Evolutionary conservation across 2,888 invertebrate species (phyloP).

Genomic region (Ephialtes manifestator): DNA sequence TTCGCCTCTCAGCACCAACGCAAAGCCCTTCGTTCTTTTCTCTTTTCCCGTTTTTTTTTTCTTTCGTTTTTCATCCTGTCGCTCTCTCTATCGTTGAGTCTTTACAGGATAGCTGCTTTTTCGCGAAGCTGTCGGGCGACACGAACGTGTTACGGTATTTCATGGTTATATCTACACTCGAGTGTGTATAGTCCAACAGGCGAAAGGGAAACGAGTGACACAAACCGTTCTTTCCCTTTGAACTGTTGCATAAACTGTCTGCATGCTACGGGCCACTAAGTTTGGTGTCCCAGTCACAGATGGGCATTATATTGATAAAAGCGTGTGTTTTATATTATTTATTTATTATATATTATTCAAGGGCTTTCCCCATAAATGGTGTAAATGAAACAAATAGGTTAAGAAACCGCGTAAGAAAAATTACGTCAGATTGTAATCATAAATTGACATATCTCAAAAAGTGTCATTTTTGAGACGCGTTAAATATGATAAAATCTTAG

Average conservation of each 20-base stretch:
- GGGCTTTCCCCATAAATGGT: no score
- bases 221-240: constrained; percentile 62
- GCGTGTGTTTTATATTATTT: no score
- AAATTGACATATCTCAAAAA: no score
- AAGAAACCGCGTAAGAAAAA: no score
- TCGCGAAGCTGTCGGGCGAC: constrained; percentile 32
- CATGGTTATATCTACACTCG: not conserved
- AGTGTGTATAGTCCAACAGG: constrained; percentile 21
- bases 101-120: constrained; percentile 39
- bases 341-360: no score
- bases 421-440: no score
- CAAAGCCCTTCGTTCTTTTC: constrained; percentile 23
- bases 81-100: constrained; percentile 31
- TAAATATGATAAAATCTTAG: no score
- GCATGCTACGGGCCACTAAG: not conserved
- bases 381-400: no score
- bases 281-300: not conserved
- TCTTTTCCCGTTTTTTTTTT: constrained; percentile 1
- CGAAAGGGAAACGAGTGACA: constrained; percentile 25
- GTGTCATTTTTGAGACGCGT: no score
- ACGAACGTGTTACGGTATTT: constrained; percentile 31
- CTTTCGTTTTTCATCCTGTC: constrained; percentile 18
- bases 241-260: constrained; percentile 66
- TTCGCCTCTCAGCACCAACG: constrained; percentile 30
- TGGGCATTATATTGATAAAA: no score